Evolutionary conservation across 2,113 vertebrate genomes (phyloP), one percentile per base, ranked within the genome.

Genomic region (Melanerpes formicivorus): DNA sequence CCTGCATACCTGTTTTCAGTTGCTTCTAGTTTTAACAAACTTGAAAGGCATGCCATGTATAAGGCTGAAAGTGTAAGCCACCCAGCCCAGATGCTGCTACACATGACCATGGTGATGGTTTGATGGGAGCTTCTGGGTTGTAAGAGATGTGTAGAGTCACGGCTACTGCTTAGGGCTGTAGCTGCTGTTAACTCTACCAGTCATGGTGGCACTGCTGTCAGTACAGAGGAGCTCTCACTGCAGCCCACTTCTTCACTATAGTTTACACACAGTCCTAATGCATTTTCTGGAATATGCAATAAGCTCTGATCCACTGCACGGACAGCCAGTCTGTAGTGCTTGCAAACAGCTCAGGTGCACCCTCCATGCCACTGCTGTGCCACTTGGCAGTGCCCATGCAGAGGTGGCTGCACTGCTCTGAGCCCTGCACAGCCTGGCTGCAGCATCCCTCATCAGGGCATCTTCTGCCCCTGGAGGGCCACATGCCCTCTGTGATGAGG

Each of bases 201-300:
- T 72, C 59, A 34, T 4, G 0, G 17, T 23, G 70, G 19, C 0
- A 5, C 77, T 77, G 67, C 72, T 27, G 75, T 46, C 0, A 0
- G 27, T 22, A 23, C 23, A 64, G 11, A 34, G 78, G 52, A 90
- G 19, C 0, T 60, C 26, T 25, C 14, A 32, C 52, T 11, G n/a
- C 62, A 79, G 52, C n/a, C 18, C 17, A 23, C 23, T 77, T 76
- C 22, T 15, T 6, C 11, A 3, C 15, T 70, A 7, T 0, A 34
- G 58, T 75, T 87, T 64, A 23, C 23, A 56, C 25, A 32, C 21
- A 32, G 11, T 62, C 30, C 27, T 74, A 21, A 66, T 18, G 5
- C 25, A 54, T 90, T 74, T 84, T 69, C 65, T 81, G 66, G 22
- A 79, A 18, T 10, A 44, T 37, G 27, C 27, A 87, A 17, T 14